Base-by-base conservation (phyloP, 2,797 vertebrate species). In the Rhynchotus rufescens region DNA sequence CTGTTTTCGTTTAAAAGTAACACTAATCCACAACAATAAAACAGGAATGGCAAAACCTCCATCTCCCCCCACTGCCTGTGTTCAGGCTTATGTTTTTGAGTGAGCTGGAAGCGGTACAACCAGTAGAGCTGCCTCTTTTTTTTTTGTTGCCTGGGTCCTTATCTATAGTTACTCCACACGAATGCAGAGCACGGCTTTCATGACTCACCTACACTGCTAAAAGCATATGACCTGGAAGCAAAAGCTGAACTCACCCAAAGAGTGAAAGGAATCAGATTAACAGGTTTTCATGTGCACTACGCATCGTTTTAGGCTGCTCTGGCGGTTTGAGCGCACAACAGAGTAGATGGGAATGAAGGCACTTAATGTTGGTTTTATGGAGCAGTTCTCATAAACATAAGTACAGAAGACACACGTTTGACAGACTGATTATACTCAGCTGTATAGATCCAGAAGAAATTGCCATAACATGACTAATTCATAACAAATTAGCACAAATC, bases 1-100 rank as follows among this genome's bases (percentile, higher is more conserved):
- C 97, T 97, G 97, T 96, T 98, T 98, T 97, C 95, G 96, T 96
- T 98, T 98, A 96, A 96, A 96, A 96, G 95, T 95, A 97, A 97
- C 71, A 96, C 95, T 95, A 94, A 97, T 92, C 94, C 93, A 92
- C 91, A 95, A 95, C 93, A 96, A 94, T 96, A 93, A 92, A 96
- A 94, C 90, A 77, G 75, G 88, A 95, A 95, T 77, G 86, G 93
- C n/a, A 94, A 95, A 77, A 69, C 79, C 66, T 90, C 86, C 56
- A 3, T 72, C 65, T 87, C 40, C 47, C 61, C 51, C 6, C 19
- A 62, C 42, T 17, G 6, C 34, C n/a, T 5, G n/a, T 92, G 74
- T 59, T 82, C 71, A 77, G 78, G 80, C 79, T 60, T 47, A 23
- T 79, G 65, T 80, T 94, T 75, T 32, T 91, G 91, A 94, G 93